phyloP scores from a whole-genome alignment of 2,113 vertebrate species.

The Scomber scombrus region DNA sequence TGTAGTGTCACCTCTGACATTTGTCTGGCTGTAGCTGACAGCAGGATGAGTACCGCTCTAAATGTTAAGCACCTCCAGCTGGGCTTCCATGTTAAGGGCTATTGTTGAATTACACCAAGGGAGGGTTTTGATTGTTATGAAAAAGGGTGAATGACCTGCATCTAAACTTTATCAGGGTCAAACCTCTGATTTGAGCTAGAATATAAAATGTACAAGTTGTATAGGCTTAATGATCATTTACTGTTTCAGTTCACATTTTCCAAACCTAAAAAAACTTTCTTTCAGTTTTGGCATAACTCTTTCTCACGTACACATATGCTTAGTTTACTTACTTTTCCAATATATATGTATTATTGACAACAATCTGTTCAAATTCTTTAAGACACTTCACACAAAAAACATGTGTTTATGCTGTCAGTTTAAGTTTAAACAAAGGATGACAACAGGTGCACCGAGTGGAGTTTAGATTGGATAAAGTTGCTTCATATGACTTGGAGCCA shows the following conservation, averaged over 20 bases:
- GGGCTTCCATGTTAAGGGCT: conserved; percentile 78
- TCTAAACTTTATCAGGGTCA: conserved; percentile 35
- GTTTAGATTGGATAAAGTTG: conserved; percentile 70
- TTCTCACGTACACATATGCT: conserved; percentile 11
- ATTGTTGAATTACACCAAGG: conserved; percentile 79
- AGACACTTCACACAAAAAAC: conserved; percentile 46
- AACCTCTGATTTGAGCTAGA: conserved; percentile 34
- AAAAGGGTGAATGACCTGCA: conserved; percentile 57
- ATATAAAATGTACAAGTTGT: conserved; percentile 6
- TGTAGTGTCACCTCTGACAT: conserved; percentile 75
- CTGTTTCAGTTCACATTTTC: background rate
- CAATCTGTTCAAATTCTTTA: conserved; percentile 65
- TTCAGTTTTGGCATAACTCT: conserved; percentile 23
- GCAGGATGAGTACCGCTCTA: conserved; percentile 74
- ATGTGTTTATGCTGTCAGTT: conserved; percentile 61
- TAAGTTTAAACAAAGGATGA: conserved; percentile 68
- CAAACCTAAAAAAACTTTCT: background rate
- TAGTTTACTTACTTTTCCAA: conserved; percentile 22
- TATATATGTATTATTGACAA: conserved; percentile 39
- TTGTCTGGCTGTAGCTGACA: conserved; percentile 74
- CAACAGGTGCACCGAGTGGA: conserved; percentile 67
- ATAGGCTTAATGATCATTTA: conserved; percentile 4
- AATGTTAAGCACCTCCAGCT: conserved; percentile 84
- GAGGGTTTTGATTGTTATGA: conserved; percentile 56
- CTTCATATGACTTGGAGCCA: conserved; percentile 67